These are phyloP conservation scores for Upupa epops DNA, from an alignment of 2,113 vertebrate genomes.

Conservation along the genomic window DNA sequence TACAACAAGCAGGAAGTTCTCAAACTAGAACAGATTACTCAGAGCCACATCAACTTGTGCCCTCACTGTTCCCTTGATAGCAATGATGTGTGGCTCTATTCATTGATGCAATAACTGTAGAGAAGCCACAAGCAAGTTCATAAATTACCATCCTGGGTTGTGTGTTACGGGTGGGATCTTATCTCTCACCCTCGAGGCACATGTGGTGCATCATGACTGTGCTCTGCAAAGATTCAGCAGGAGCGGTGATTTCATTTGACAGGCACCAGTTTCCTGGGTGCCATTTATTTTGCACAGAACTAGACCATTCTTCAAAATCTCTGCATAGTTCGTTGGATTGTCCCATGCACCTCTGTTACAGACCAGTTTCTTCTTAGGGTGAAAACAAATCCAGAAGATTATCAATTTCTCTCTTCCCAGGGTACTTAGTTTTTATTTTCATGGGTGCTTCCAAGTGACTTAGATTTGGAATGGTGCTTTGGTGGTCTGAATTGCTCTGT, in stretches of 20 bases:
- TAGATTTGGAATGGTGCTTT: neutral
- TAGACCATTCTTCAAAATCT: neutral
- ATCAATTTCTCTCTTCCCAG: neutral
- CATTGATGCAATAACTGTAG: accelerated
- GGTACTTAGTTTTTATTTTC: neutral
- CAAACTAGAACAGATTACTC: no score
- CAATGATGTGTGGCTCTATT: accelerated
- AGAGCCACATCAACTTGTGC: neutral
- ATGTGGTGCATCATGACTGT: neutral
- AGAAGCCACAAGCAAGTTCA: neutral
- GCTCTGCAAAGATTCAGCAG: neutral
- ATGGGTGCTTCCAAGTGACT: neutral
- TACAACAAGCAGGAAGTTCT: no score
- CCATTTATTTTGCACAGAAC: neutral
- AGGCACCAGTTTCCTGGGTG: neutral
- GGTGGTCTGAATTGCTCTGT: neutral
- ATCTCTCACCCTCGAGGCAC: neutral
- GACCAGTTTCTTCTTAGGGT: neutral
- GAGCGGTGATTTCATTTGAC: neutral
- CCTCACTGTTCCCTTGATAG: neutral
- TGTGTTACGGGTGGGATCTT: accelerated
- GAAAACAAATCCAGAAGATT: neutral
- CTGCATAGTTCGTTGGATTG: neutral
- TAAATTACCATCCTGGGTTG: neutral
- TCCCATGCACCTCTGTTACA: neutral